Evolutionary conservation across 2,888 invertebrate genomes (phyloP), one percentile per base, ranked within the genome.

Genomic region (Aethes cnicana): DNA sequence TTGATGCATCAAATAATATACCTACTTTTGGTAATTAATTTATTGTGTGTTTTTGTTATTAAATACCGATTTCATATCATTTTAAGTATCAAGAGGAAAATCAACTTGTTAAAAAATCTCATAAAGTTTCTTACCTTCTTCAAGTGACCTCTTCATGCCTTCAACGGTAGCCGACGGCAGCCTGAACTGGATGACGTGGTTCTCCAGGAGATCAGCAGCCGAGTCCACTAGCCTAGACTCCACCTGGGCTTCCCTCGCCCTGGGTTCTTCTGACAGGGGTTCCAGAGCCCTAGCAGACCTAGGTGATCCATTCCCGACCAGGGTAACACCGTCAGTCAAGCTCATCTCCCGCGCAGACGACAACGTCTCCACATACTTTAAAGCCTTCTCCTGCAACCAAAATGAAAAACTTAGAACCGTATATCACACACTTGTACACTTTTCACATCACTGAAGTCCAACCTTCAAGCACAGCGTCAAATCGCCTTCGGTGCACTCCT

Each of bases 141-240:
- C 95, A 54, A 95, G 90, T 21, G 95, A 94, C 56, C 94, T 92
- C 75, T 94, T 93, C 89, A 95, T 92, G 72, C 95, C 95, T 62
- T 93, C 91, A 63, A 95, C 91, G 50, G 94, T 91, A 30, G 93
- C 92, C 55, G 93, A 92, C 23, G 96, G 96, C 33, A 96, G 88
- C 74, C 94, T 94, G 74, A 96, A 93, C 79, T 96, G 95, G 60
- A 96, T 91, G 21, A 95, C 95, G 78, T 96, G 96, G 57, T 94
- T 93, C 65, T 94, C 93, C 63, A 96, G 86, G 90, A 96, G 95
- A 62, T 94, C 92, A 61, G 94, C 93, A 46, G 95, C 91, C 57
- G 93, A 92, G 69, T 96, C 95, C 49, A 95, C 90, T 56, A 96
- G 89, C 58, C 95, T 91, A 12, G 92, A 90, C 68, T 95, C 94